phyloP scores from a whole-genome alignment of 1,140 invertebrate genomes.

The Drosophila bocki region DNA sequence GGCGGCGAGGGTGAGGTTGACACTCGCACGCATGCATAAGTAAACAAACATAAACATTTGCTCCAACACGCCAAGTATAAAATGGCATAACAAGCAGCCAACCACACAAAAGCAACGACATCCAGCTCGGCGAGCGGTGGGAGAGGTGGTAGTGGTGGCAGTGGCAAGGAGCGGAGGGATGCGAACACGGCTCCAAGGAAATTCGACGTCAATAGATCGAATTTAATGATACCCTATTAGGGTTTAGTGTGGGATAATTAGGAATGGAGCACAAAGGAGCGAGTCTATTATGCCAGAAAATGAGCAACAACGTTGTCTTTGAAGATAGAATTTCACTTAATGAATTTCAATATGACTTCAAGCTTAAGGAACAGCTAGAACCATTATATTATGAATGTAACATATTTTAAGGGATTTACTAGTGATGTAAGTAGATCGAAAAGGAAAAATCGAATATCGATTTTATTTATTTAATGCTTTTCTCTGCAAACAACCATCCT shows the following conservation, averaged over 20 bases:
- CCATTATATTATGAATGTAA: not conserved
- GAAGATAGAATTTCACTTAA: not conserved
- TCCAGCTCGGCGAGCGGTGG: constrained; percentile 9
- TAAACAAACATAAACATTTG: constrained; percentile 82
- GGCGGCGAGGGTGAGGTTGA: constrained; percentile 38
- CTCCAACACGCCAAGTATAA: constrained; percentile 77
- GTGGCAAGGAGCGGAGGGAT: not conserved
- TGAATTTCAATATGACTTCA: not conserved
- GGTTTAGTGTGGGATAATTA: constrained; percentile 22
- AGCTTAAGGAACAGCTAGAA: not conserved
- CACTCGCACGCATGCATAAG: constrained; percentile 80
- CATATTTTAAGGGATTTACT: not conserved
- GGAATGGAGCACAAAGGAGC: constrained; percentile 4
- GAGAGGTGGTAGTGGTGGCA: not conserved
- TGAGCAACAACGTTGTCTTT: not conserved
- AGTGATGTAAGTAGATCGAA: too few relatives aligned
- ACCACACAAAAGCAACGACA: constrained; percentile 66
- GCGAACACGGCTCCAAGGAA: constrained; percentile 21
- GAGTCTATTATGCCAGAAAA: not conserved
- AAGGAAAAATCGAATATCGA: too few relatives aligned
- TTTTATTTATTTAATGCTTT: not conserved
- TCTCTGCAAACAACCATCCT: not conserved
- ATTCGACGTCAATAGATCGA: constrained; percentile 31
- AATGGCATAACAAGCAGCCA: constrained; percentile 80
- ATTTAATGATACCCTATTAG: constrained; percentile 43